These are phyloP conservation scores for Bibio marci DNA, from an alignment of 2,888 invertebrate species.

Conservation along the genomic window DNA sequence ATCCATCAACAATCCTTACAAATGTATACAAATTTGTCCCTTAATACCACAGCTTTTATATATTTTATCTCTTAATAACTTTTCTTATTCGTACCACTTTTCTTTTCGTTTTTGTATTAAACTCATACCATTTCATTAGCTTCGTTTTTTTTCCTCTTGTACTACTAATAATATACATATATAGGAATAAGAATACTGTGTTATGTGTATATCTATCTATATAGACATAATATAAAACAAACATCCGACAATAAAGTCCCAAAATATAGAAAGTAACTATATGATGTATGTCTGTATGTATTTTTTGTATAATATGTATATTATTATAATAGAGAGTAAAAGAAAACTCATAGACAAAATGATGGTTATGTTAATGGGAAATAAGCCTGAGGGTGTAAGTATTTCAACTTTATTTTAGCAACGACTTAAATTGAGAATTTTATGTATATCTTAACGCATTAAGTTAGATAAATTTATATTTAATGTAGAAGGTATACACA, in stretches of 20 bases:
- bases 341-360: not conserved
- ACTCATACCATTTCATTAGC: not conserved
- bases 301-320: not conserved
- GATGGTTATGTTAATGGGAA: conserved; percentile 2
- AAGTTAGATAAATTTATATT: conserved; percentile 1
- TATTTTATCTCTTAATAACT: conserved; percentile 1
- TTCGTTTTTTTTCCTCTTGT: not conserved
- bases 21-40: conserved; percentile 2
- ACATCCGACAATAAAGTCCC: no score
- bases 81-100: no score
- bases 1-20: conserved; percentile 2
- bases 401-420: conserved; percentile 2
- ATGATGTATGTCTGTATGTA: not conserved
- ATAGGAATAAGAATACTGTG: no score
- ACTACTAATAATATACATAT: no score
- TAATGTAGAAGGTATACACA: not conserved
- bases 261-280: no score
- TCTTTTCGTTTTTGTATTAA: no score
- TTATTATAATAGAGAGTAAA: no score
- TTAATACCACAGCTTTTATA: not conserved
- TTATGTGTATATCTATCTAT: no score
- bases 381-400: conserved; percentile 2
- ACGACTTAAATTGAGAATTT: conserved; percentile 2
- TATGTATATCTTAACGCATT: conserved; percentile 2
- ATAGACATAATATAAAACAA: no score